These are phyloP conservation scores for Entomyzon cyanotis DNA, from an alignment of 2,113 vertebrate species.

Conservation along the genomic window DNA sequence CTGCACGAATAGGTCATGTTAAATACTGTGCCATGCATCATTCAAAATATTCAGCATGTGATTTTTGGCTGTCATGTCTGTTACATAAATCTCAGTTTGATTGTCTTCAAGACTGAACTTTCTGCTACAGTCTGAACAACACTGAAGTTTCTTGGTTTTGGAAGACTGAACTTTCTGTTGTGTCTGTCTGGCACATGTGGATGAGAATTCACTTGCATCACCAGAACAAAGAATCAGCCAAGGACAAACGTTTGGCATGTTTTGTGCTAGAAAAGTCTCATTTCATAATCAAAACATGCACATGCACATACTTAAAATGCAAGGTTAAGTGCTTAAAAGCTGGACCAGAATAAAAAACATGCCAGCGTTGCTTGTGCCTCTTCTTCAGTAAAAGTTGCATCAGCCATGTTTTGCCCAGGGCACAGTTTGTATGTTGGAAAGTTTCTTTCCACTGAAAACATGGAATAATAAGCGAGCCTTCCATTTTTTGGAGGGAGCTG, in stretches of 20 bases:
- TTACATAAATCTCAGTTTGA: slow-evolving; percentile 22
- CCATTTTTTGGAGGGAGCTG: not conserved
- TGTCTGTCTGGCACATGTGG: slow-evolving; percentile 36
- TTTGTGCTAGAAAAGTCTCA: slow-evolving; percentile 22
- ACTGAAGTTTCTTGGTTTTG: slow-evolving; percentile 57
- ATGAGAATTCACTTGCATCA: slow-evolving; percentile 57
- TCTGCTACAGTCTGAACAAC: slow-evolving; percentile 39
- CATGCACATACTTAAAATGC: not conserved
- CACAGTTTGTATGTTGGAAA: not conserved
- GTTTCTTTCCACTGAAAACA: not conserved
- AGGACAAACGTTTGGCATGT: slow-evolving; percentile 67
- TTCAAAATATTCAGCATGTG: not conserved
- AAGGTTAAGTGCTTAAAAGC: not conserved
- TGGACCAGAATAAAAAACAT: not conserved
- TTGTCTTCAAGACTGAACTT: slow-evolving; percentile 38
- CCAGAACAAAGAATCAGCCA: slow-evolving; percentile 50
- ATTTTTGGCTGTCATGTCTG: slow-evolving; percentile 27
- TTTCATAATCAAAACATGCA: slow-evolving; percentile 60
- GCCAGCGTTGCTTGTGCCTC: not conserved
- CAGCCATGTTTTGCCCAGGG: not conserved
- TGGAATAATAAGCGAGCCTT: not conserved
- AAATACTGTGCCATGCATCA: not conserved
- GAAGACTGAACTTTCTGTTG: slow-evolving; percentile 55
- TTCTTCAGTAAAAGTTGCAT: not conserved
- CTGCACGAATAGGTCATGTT: not conserved